phyloP scores from a whole-genome alignment of 1,140 invertebrate genomes.

The Pteromalus puparum region DNA sequence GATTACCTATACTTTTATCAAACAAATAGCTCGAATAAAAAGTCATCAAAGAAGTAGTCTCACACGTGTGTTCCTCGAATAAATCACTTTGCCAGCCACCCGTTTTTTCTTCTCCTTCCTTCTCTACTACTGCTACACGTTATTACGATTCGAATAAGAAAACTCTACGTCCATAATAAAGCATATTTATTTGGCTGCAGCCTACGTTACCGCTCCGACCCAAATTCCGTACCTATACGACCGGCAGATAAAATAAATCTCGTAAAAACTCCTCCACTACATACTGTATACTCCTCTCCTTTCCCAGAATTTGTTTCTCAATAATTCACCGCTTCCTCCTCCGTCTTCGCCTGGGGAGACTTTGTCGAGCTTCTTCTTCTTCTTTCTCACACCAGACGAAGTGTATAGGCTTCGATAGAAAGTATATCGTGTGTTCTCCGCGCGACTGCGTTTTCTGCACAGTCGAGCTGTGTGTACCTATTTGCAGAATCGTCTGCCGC shows the following conservation, averaged over 20 bases:
- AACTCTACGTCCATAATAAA: neutral
- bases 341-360: neutral
- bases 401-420: neutral
- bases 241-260: neutral
- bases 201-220: neutral
- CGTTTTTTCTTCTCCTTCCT: too few relatives aligned
- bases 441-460: too few relatives aligned
- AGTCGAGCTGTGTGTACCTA: neutral
- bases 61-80: too few relatives aligned
- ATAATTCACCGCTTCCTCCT: neutral
- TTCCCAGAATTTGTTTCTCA: neutral
- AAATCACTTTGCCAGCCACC: too few relatives aligned
- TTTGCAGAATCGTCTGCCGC: neutral
- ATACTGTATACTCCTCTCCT: neutral
- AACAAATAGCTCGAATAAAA: neutral
- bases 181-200: neutral
- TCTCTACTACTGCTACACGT: too few relatives aligned
- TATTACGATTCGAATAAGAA: neutral
- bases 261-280: neutral
- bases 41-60: too few relatives aligned
- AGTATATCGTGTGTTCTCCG: neutral
- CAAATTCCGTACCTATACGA: neutral
- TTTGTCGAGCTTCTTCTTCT: constrained; percentile 22
- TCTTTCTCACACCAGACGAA: neutral
- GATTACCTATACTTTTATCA: neutral